Percentiles rank a stretch among this genome's conserved stretches.
Evolutionary conservation across 2,797 vertebrate species (phyloP).

Genomic region (Masticophis lateralis): DNA sequence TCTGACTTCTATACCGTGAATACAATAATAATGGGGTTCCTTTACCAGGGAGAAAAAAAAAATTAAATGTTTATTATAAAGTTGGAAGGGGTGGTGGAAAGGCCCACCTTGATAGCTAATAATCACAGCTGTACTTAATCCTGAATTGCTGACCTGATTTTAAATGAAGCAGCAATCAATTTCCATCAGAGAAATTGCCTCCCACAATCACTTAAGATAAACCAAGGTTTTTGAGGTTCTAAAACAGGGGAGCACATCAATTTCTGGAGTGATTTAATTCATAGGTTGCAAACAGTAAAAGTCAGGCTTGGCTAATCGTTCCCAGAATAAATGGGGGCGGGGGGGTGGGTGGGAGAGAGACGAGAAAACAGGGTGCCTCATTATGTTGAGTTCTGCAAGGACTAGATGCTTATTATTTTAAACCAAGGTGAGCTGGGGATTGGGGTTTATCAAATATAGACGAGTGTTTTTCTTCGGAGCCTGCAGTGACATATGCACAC

Average conservation of each 20-base stretch:
- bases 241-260: background rate
- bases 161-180: background rate
- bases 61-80: background rate
- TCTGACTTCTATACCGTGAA: background rate
- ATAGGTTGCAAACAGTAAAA: background rate
- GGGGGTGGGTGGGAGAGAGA: no score
- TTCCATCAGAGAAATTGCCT: background rate
- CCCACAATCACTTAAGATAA: background rate
- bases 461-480: background rate
- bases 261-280: background rate
- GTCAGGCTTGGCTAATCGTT: background rate
- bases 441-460: background rate
- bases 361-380: background rate
- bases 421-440: background rate
- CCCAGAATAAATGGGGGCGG: background rate
- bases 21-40: background rate
- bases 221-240: background rate
- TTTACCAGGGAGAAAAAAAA: background rate
- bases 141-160: background rate
- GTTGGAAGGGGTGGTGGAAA: background rate
- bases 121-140: background rate
- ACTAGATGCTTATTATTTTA: background rate
- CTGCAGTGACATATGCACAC: background rate
- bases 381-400: background rate
- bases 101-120: background rate